Evolutionary conservation across 2,888 invertebrate species (phyloP).

Genomic region (Drosophila buzzatii): DNA sequence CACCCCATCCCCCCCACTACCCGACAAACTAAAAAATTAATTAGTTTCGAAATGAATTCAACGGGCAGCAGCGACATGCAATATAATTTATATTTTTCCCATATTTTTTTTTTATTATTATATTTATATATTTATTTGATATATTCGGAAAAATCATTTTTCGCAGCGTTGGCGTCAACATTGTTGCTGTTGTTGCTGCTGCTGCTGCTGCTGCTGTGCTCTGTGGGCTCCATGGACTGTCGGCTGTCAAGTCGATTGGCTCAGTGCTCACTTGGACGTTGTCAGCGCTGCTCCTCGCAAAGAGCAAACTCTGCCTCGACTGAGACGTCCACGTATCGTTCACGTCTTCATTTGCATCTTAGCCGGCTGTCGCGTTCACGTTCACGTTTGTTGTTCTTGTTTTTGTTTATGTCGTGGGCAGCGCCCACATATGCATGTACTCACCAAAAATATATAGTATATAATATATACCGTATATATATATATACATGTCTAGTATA

Average conservation of each 20-base stretch:
- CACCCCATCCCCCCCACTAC: neutral
- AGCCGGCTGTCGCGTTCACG: slow-evolving; percentile 57
- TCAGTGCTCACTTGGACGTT: slow-evolving; percentile 73
- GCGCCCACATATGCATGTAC: slow-evolving; percentile 45
- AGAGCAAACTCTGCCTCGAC: slow-evolving; percentile 28
- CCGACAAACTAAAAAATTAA: slow-evolving; percentile 51
- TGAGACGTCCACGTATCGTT: slow-evolving; percentile 5
- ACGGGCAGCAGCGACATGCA: slow-evolving; percentile 43
- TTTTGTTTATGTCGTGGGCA: slow-evolving; percentile 30
- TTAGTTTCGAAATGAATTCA: slow-evolving; percentile 64
- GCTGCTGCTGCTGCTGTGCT: slow-evolving; percentile 23
- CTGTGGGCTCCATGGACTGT: slow-evolving; percentile 74
- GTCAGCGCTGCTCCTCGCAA: slow-evolving; percentile 60
- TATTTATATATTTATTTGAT: slow-evolving; percentile 68
- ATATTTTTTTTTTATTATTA: slow-evolving; percentile 16
- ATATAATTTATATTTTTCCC: slow-evolving; percentile 28
- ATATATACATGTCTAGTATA: slow-evolving; percentile 24
- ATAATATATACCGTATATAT: slow-evolving; percentile 13
- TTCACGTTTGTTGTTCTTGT: slow-evolving; percentile 11
- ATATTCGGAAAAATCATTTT: slow-evolving; percentile 69
- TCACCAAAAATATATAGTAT: slow-evolving; percentile 19
- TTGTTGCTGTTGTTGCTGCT: slow-evolving; percentile 7
- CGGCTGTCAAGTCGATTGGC: slow-evolving; percentile 68
- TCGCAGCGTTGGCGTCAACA: slow-evolving; percentile 46
- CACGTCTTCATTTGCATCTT: slow-evolving; percentile 38